These are phyloP conservation scores for Orthonevra nobilis DNA, from an alignment of 2,888 invertebrate genomes.

Conservation along the genomic window DNA sequence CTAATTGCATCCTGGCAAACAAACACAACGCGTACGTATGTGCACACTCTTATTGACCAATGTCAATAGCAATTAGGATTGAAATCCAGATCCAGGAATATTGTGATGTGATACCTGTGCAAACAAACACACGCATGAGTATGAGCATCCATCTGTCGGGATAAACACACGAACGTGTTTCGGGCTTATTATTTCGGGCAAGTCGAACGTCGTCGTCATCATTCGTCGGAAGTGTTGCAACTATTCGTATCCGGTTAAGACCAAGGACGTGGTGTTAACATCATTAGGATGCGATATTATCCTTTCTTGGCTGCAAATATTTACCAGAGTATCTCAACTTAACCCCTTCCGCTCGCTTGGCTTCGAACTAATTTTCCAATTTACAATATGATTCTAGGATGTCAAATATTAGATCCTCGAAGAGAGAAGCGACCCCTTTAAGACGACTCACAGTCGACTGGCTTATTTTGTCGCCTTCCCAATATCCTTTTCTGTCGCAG, in stretches of 20 bases:
- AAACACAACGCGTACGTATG: slow-evolving; percentile 43
- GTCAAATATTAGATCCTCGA: not conserved
- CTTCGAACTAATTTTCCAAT: slow-evolving; percentile 26
- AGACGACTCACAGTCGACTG: slow-evolving; percentile 4
- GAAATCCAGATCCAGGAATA: slow-evolving; percentile 69
- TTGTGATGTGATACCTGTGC: slow-evolving; percentile 33
- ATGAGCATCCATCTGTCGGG: not conserved
- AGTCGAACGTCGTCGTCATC: too few species aligned
- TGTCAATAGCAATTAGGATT: slow-evolving; percentile 71
- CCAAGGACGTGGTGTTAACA: slow-evolving; percentile 66
- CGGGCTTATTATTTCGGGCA: slow-evolving; percentile 29
- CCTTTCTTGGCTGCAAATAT: slow-evolving; percentile 63
- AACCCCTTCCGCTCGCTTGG: not conserved
- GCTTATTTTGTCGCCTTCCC: slow-evolving; percentile 48
- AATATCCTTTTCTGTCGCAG: not conserved
- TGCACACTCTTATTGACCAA: slow-evolving; percentile 48
- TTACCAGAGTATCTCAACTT: slow-evolving; percentile 28
- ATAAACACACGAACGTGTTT: slow-evolving; percentile 41
- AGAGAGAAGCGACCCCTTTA: slow-evolving; percentile 8
- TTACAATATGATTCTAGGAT: not conserved
- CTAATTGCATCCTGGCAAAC: slow-evolving; percentile 70
- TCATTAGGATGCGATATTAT: slow-evolving; percentile 64
- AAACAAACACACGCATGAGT: slow-evolving; percentile 31
- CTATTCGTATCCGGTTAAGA: slow-evolving; percentile 61
- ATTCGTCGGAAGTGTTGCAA: slow-evolving; percentile 51